Evolutionary conservation across 1,140 invertebrate genomes (phyloP).

Genomic region (Hestina assimilis): DNA sequence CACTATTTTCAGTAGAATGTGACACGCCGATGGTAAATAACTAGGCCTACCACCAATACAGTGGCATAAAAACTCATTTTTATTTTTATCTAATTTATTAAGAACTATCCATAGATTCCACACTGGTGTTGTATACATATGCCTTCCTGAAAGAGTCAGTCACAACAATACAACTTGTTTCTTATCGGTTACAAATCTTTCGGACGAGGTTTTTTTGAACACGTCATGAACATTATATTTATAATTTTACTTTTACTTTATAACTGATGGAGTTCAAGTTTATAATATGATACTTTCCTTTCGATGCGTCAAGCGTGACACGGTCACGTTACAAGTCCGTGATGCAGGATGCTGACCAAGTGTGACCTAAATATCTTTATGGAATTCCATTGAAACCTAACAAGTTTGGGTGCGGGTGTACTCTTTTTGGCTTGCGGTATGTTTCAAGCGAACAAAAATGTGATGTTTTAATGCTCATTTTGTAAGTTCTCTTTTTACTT

Average conservation of each 20-base stretch:
- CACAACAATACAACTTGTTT: too few species aligned
- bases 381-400: slow-evolving; percentile 14
- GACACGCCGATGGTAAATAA: too few species aligned
- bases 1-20: too few species aligned
- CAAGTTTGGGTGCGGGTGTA: neutral
- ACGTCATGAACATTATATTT: neutral
- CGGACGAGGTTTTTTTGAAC: neutral
- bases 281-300: slow-evolving; percentile 7
- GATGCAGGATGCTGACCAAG: slow-evolving; percentile 21
- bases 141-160: too few species aligned
- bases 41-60: too few species aligned
- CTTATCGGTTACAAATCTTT: too few species aligned
- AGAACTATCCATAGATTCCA: too few species aligned
- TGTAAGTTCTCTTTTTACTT: too few species aligned
- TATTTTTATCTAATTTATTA: too few species aligned
- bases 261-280: neutral
- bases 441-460: neutral
- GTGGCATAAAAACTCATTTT: too few species aligned
- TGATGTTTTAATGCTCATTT: too few species aligned
- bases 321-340: slow-evolving; percentile 3
- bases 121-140: too few species aligned
- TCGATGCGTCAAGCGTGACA: slow-evolving; percentile 6
- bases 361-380: slow-evolving; percentile 25
- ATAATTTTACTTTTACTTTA: neutral
- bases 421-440: neutral